Evolutionary conservation across 2,888 invertebrate genomes (phyloP).

Genomic region (Troilus luridus): DNA sequence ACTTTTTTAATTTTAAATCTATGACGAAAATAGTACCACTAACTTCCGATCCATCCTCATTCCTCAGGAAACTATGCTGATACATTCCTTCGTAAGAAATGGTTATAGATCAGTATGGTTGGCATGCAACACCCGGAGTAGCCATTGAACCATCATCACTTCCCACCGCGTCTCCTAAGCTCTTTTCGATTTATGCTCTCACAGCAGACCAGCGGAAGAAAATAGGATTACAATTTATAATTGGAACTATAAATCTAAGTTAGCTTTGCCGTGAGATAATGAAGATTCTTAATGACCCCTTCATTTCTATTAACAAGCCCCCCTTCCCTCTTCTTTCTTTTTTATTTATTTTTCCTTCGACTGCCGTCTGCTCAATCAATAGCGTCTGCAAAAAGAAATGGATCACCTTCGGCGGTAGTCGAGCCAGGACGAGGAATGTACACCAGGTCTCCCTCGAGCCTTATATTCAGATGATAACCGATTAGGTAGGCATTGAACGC

Average conservation of each 20-base stretch:
- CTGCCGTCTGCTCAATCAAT: background rate
- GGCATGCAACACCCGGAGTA: background rate
- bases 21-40: too few relatives aligned
- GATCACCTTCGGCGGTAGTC: background rate
- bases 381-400: background rate
- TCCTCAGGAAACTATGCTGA: background rate
- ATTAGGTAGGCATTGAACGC: slow-evolving; percentile 33
- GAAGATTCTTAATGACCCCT: background rate
- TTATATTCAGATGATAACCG: slow-evolving; percentile 45
- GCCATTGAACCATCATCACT: background rate
- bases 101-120: background rate
- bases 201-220: background rate
- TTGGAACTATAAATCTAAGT: background rate
- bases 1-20: too few relatives aligned
- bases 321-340: background rate
- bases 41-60: background rate
- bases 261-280: background rate
- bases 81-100: background rate
- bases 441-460: background rate
- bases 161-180: background rate
- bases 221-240: slow-evolving; percentile 24
- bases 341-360: background rate
- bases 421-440: background rate
- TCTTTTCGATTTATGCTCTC: background rate
- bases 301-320: slow-evolving; percentile 2